Evolutionary conservation across 2,797 vertebrate species (phyloP).

Genomic region (Leptoclinus maculatus): DNA sequence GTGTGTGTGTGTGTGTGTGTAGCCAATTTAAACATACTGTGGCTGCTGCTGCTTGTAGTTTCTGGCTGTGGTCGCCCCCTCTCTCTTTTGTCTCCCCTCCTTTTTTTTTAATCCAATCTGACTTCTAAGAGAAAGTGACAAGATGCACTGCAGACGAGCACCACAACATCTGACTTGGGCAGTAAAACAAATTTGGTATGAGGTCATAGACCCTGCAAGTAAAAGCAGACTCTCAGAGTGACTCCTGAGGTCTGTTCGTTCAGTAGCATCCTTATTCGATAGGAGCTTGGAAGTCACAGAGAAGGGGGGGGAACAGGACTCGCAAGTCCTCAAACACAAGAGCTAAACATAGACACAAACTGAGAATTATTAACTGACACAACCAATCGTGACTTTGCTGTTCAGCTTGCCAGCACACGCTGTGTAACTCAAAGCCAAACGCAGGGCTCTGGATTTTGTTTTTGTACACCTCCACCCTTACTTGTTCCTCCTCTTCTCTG

Average conservation of each 20-base stretch:
- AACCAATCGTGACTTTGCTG: background rate
- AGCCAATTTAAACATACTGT: conserved; percentile 35
- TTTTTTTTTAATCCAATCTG: conserved; percentile 22
- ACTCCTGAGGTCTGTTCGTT: conserved; percentile 13
- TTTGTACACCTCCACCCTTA: background rate
- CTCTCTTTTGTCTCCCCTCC: conserved; percentile 3
- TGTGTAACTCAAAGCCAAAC: background rate
- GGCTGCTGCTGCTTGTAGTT: conserved; percentile 40
- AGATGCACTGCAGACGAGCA: conserved; percentile 14
- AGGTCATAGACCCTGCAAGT: background rate
- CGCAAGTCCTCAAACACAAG: background rate
- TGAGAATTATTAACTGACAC: background rate
- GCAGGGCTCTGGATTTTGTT: background rate
- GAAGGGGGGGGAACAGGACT: background rate
- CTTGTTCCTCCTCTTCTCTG: background rate
- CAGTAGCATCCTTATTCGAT: background rate
- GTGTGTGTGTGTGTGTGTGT: conserved; percentile 28
- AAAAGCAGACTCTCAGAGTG: background rate
- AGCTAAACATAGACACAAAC: background rate
- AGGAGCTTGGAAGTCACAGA: background rate
- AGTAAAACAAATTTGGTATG: background rate
- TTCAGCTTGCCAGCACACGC: background rate
- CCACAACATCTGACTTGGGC: background rate
- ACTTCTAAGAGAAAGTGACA: conserved; percentile 27
- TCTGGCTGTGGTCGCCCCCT: conserved; percentile 22